Percentiles rank a stretch among this genome's conserved stretches.
phyloP scores from a whole-genome alignment of 2,888 invertebrate species.

The Aquatica leii region DNA sequence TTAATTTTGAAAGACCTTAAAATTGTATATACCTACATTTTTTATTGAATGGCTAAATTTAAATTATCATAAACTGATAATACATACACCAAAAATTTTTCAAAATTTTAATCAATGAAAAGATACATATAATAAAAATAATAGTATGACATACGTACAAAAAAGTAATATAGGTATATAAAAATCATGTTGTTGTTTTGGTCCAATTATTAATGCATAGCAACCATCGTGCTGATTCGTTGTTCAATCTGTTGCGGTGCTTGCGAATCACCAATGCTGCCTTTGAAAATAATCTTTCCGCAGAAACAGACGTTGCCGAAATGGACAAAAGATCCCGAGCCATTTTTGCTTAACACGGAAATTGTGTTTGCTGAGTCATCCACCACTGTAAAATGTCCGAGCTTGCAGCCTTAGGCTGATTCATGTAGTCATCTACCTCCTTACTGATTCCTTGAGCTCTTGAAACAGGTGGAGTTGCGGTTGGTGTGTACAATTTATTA shows the following conservation, averaged over 20 bases:
- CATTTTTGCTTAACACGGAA: constrained; percentile 33
- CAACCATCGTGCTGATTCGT: constrained; percentile 34
- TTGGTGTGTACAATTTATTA: background rate
- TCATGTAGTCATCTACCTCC: constrained; percentile 2
- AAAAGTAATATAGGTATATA: constrained; percentile 3
- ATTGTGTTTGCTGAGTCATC: constrained; percentile 1
- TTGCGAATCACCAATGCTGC: constrained; percentile 32
- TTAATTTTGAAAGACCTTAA: no score
- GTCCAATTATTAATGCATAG: background rate
- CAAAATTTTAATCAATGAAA: no score
- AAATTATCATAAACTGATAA: no score
- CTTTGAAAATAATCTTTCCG: constrained; percentile 34
- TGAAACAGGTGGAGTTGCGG: background rate
- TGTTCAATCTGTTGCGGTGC: constrained; percentile 24
- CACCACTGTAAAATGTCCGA: constrained; percentile 6
- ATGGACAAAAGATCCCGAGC: constrained; percentile 35
- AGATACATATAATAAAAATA: no score
- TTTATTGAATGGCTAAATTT: no score
- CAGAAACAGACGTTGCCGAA: constrained; percentile 36
- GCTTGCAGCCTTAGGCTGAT: background rate
- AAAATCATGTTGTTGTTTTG: background rate
- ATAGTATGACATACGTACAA: no score
- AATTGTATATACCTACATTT: no score
- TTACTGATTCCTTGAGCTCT: constrained; percentile 1
- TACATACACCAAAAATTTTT: no score